phyloP scores from a whole-genome alignment of 2,797 vertebrate species.

The Macropodus opercularis region DNA sequence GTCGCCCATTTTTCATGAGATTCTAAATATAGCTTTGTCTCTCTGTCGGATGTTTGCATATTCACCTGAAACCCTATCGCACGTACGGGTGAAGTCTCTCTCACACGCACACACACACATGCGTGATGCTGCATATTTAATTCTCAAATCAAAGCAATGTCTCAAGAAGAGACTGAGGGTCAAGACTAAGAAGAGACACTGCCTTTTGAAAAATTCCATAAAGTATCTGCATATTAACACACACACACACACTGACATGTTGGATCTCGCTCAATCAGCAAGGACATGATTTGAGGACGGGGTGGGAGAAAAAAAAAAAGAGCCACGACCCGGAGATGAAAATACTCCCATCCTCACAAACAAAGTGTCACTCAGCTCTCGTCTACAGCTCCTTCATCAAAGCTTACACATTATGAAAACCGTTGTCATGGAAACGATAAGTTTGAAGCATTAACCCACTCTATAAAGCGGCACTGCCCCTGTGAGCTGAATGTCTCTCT shows the following conservation, averaged over 20 bases:
- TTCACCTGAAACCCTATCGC: constrained; percentile 13
- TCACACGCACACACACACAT: constrained; percentile 7
- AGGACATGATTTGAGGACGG: constrained; percentile 6
- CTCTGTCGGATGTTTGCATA: constrained; percentile 3
- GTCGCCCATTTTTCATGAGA: not conserved
- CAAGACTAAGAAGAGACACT: not conserved
- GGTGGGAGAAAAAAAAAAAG: not conserved
- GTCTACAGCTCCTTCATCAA: constrained; percentile 38
- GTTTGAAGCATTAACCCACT: constrained; percentile 57
- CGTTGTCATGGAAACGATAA: constrained; percentile 67
- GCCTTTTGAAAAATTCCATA: constrained; percentile 9
- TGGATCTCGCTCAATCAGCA: constrained; percentile 27
- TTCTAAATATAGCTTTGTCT: not conserved
- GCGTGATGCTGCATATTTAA: constrained; percentile 19
- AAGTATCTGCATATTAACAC: constrained; percentile 10
- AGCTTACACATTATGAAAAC: constrained; percentile 14
- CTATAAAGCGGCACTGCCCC: constrained; percentile 6
- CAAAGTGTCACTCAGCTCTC: constrained; percentile 31
- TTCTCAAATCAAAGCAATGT: constrained; percentile 17
- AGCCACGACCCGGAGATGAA: constrained; percentile 1
- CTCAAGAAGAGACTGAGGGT: constrained; percentile 14
- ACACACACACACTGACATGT: constrained; percentile 4
- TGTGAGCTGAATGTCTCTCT: not conserved
- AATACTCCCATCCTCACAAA: constrained; percentile 18
- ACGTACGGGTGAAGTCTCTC: too few species aligned